phyloP scores from a whole-genome alignment of 2,888 invertebrate genomes.

The Hydropsyche betteni region DNA sequence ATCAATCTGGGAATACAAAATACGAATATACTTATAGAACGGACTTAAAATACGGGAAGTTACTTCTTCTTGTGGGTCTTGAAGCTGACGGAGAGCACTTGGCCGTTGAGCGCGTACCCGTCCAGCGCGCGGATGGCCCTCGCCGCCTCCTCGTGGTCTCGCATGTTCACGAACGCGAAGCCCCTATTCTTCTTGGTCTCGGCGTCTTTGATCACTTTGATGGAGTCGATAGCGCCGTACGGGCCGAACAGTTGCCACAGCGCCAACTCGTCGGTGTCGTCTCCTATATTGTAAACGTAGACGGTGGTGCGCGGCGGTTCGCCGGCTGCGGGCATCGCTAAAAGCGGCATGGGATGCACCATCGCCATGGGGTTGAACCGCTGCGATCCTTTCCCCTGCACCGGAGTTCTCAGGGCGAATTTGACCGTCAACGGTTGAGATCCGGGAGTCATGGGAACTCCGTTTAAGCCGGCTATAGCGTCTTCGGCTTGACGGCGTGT shows the following conservation, averaged over 20 bases:
- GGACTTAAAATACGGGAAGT: conserved; percentile 1
- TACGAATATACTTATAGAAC: too few species aligned
- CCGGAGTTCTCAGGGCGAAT: conserved; percentile 60
- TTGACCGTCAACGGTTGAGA: conserved; percentile 54
- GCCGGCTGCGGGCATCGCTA: conserved; percentile 61
- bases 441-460: conserved; percentile 61
- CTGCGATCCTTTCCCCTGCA: conserved; percentile 66
- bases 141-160: conserved; percentile 66
- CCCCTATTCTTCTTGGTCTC: conserved; percentile 68
- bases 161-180: conserved; percentile 67
- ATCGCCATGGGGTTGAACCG: conserved; percentile 66
- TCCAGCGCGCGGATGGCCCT: conserved; percentile 67
- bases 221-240: conserved; percentile 66
- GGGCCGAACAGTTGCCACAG: conserved; percentile 67
- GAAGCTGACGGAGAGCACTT: conserved; percentile 68
- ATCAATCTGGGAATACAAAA: background rate
- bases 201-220: conserved; percentile 66
- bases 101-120: conserved; percentile 67
- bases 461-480: conserved; percentile 63
- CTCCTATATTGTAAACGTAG: conserved; percentile 67
- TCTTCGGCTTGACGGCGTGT: conserved; percentile 63
- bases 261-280: conserved; percentile 65
- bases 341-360: conserved; percentile 58
- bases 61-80: conserved; percentile 65
- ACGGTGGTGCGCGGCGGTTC: conserved; percentile 64